A percentile compares a stretch with the other conserved stretches of the same genome.
phyloP scores from a whole-genome alignment of 2,113 vertebrate species.

The Microtus montanus region DNA sequence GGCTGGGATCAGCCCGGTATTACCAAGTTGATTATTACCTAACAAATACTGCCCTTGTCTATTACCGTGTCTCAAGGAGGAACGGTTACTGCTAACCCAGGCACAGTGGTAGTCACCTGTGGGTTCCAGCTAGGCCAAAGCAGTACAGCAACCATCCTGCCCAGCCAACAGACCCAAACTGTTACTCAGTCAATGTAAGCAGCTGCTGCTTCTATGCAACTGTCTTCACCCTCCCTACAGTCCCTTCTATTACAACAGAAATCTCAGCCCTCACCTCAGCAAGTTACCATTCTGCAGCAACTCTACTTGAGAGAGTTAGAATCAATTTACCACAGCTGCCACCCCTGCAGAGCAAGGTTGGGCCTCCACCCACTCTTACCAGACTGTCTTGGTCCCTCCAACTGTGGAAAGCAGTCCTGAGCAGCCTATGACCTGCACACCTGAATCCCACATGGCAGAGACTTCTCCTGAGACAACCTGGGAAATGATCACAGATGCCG shows the following conservation, averaged over 20 bases:
- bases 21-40: slow-evolving; percentile 92
- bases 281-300: slow-evolving; percentile 86
- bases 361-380: slow-evolving; percentile 82
- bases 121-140: slow-evolving; percentile 79
- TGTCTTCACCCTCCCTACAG: slow-evolving; percentile 78
- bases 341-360: slow-evolving; percentile 90
- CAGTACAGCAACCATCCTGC: slow-evolving; percentile 75
- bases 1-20: slow-evolving; percentile 83
- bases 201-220: slow-evolving; percentile 79
- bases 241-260: slow-evolving; percentile 86
- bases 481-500: slow-evolving; percentile 81
- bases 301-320: slow-evolving; percentile 86
- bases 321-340: slow-evolving; percentile 83
- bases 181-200: slow-evolving; percentile 81
- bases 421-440: slow-evolving; percentile 38
- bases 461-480: slow-evolving; percentile 79
- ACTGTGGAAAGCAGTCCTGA: slow-evolving; percentile 74
- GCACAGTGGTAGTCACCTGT: slow-evolving; percentile 82
- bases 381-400: slow-evolving; percentile 78
- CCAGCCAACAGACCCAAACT: slow-evolving; percentile 78
- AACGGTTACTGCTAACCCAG: slow-evolving; percentile 87
- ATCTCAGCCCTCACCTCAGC: slow-evolving; percentile 89
- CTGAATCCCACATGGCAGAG: slow-evolving; percentile 72
- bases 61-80: slow-evolving; percentile 82
- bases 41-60: slow-evolving; percentile 87